Conservation (phyloP, 2,113 vertebrate species). For the Gambusia affinis region DNA sequence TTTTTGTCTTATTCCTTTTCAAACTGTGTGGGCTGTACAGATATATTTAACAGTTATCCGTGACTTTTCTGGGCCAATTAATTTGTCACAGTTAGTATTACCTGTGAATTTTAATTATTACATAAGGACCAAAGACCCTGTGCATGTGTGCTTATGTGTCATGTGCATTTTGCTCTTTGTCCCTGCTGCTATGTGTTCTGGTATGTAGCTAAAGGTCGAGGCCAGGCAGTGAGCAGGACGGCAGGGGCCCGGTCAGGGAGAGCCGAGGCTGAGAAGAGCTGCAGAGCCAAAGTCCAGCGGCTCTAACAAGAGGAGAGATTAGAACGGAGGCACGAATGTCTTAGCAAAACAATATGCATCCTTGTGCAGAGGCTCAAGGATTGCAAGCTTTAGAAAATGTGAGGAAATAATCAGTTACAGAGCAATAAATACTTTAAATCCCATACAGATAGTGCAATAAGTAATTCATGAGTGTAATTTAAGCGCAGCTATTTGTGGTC, state of each 20-base stretch:
- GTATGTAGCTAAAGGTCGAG: conserved; percentile 82
- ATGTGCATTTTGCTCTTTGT: conserved; percentile 76
- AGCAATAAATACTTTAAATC: conserved; percentile 15
- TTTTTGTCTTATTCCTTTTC: neutral
- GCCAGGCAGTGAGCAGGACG: conserved; percentile 64
- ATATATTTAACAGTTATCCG: neutral
- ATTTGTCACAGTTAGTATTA: neutral
- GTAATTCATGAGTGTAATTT: conserved; percentile 21
- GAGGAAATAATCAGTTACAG: conserved; percentile 33
- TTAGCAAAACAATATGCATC: conserved; percentile 39
- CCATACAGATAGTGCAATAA: neutral
- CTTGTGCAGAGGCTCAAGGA: conserved; percentile 20
- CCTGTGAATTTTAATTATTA: conserved; percentile 15
- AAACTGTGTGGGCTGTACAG: neutral
- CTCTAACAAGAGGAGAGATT: conserved; percentile 41
- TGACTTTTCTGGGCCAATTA: neutral
- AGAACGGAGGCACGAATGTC: conserved; percentile 16
- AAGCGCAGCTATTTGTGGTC: conserved; percentile 25
- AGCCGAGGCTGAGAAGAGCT: conserved; percentile 49
- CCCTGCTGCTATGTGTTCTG: conserved; percentile 79
- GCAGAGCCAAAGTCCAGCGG: conserved; percentile 57
- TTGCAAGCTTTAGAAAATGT: conserved; percentile 3
- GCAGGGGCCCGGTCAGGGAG: conserved; percentile 72
- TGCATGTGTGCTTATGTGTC: conserved; percentile 43
- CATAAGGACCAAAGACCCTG: conserved; percentile 9